Evolutionary conservation across 2,888 invertebrate genomes (phyloP), one percentile per base, ranked within the genome.

Genomic region (Dicycla oo): DNA sequence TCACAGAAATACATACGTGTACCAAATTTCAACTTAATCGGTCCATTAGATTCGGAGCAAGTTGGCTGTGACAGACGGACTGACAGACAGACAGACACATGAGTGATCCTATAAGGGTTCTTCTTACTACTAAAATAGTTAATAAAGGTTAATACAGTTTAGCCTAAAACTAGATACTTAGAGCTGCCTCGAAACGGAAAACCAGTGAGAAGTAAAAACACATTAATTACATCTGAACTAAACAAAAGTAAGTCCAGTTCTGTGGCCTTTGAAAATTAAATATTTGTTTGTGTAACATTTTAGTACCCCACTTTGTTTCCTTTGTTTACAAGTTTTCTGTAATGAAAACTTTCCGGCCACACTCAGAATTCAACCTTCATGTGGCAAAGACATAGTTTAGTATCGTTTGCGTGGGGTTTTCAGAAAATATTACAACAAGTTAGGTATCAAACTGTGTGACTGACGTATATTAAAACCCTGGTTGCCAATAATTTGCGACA

Each of bases 251-350:
- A 70, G 56, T 8, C 0, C 56, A 38, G 47, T 65, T 57, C 45
- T 49, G 62, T 73, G 62, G 51, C 75, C 38, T 76, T 81, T 78
- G 69, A 57, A 70, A 84, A 74, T 82, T 78, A 66, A 82, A 78
- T 73, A 78, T 82, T 73, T 65, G 65, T 85, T 73, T 79, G 75
- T 74, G 30, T 69, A 79, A 56, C 54, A 68, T 66, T 75, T 54
- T 68, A 64, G 57, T 53, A 74, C 56, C 64, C 69, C 45, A 71
- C 66, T 80, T 72, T 64, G 60, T 82, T 69, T 64, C 69, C 66
- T 80, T 72, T 64, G 60, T 82, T 69, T 64, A 20, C 38, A 71
- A 72, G 65, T 74, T 80, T 70, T 62, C 64, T 56, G n/a, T 53
- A 18, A 62, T 40, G 6, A 47, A 30, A 64, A 53, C n/a, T 30